Conservation (phyloP, 2,888 invertebrate genomes). For the Muscina levida region DNA sequence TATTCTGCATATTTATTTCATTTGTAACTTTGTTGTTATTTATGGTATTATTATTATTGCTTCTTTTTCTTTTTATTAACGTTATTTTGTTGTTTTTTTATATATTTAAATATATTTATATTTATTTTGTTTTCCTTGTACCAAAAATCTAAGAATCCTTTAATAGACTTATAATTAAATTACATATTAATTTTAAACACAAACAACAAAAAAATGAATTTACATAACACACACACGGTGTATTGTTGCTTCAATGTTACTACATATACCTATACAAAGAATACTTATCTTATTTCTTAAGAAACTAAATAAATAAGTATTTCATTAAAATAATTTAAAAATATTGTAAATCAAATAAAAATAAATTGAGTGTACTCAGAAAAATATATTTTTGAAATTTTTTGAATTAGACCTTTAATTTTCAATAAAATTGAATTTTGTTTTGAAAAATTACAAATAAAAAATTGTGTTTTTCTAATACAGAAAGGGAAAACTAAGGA, state of each 20-base stretch:
- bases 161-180: constrained; percentile 47
- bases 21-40: constrained; percentile 12
- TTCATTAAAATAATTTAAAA: constrained; percentile 21
- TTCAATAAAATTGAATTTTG: too few species aligned
- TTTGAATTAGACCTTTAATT: too few species aligned
- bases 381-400: background rate
- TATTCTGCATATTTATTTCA: background rate
- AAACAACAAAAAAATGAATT: constrained; percentile 25
- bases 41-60: constrained; percentile 14
- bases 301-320: constrained; percentile 38
- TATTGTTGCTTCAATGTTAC: constrained; percentile 52
- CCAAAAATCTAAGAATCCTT: constrained; percentile 46
- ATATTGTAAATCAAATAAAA: constrained; percentile 23
- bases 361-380: constrained; percentile 18
- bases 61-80: constrained; percentile 38
- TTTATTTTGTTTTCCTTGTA: constrained; percentile 36
- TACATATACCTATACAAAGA: background rate
- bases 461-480: too few species aligned
- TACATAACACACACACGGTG: constrained; percentile 29
- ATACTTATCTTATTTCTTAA: constrained; percentile 2
- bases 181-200: too few species aligned
- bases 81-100: constrained; percentile 10
- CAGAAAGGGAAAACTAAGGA: too few species aligned
- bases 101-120: constrained; percentile 21
- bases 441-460: too few species aligned